Base-by-base conservation (phyloP, 2,113 vertebrate genomes). In the Eupsittula cactorum region DNA sequence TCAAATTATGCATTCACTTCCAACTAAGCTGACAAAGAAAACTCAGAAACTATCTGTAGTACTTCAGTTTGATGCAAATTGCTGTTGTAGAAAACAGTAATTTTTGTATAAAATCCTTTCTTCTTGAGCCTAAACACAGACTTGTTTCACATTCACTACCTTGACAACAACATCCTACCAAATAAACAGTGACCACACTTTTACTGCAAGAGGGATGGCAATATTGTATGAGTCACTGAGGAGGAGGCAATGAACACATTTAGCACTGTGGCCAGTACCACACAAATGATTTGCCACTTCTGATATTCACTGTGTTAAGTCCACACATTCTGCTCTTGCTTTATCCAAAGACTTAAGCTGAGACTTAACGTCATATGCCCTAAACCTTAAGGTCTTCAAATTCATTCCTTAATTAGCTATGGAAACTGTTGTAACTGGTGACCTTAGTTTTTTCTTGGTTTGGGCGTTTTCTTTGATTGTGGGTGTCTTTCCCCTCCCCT, bases 381-480 rank as follows among this genome's bases (percentile, higher is more conserved):
- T 64, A 80, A 53, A 3, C 4, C 4, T 55, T 52, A 47, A 31
- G 15, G 12, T 69, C 47, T 24, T 83, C 44, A 86, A 84, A 89
- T 47, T 65, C 0, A 28, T 50, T 63, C 25, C 3, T 57, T 67
- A 82, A 46, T 1, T 68, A 14, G 5, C 50, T 83, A 37, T 1
- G 2, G 47, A 75, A 94, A 62, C 10, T 25, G 15, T 14, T 44
- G 6, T 6, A 81, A 76, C 6, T 16, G 11, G 41, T 42, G 28
- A 81, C 7, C 13, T 76, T 29, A 37, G 6, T 1, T 35, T 82
- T 74, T 10, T 31, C 2, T 59, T 64, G 7, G 14, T 31, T 68
- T 62, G 8, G 9, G 0, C 4, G 13, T 13, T 20, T 59, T 59
- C 33, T 27, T 11, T 2, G 1, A 0, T 29, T 59, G 79, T 23